phyloP scores from a whole-genome alignment of 2,113 vertebrate species.

The Pterocles burchelli region DNA sequence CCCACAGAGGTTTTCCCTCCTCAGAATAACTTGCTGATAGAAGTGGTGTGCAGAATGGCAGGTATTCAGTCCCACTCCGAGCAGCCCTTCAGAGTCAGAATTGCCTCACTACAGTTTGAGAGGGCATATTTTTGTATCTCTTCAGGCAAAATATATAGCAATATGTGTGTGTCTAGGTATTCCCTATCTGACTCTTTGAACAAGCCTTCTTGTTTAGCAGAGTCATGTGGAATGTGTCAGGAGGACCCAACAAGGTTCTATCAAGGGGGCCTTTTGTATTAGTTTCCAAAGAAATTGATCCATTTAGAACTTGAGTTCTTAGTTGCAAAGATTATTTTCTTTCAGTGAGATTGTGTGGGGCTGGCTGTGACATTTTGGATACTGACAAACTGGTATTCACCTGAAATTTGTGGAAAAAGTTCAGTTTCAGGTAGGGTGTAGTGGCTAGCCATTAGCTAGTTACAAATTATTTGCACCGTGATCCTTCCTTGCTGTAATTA shows the following conservation, averaged over 20 bases:
- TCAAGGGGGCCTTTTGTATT: not conserved
- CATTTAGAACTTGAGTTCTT: not conserved
- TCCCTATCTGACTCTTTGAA: not conserved
- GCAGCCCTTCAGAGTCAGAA: not conserved
- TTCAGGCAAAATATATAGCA: not conserved
- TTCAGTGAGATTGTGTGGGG: fast-evolving
- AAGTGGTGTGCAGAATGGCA: not conserved
- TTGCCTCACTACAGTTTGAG: not conserved
- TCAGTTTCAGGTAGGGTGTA: not conserved
- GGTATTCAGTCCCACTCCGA: not conserved
- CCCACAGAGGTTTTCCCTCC: not conserved
- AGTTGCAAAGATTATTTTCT: not conserved
- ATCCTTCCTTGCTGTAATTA: not conserved
- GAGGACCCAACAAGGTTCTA: not conserved
- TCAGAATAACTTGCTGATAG: not conserved
- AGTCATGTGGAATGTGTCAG: not conserved
- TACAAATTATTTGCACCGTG: not conserved
- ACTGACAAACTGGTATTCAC: not conserved
- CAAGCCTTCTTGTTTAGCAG: not conserved
- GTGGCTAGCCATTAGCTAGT: not conserved
- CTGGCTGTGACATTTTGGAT: not conserved
- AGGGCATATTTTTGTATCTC: not conserved
- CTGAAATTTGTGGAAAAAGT: not conserved
- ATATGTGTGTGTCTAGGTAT: not conserved
- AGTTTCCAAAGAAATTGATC: not conserved